Conservation (phyloP, 2,797 vertebrate genomes). For the Chromis chromis region DNA sequence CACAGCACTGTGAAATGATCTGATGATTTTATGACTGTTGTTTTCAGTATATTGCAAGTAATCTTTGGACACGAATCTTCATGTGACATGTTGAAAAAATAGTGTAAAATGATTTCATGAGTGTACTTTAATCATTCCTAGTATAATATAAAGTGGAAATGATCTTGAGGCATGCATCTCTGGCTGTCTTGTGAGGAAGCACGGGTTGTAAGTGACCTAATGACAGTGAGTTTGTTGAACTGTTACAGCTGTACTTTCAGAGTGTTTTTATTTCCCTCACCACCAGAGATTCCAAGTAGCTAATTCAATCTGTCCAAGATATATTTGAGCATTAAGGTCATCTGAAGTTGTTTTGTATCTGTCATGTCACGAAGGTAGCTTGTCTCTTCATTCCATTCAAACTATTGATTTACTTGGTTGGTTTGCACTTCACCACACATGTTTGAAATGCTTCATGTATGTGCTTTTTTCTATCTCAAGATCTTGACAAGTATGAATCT, state of each 20-base stretch:
- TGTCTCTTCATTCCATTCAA: slow-evolving; percentile 28
- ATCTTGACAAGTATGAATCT: slow-evolving; percentile 38
- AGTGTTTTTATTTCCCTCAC: not conserved
- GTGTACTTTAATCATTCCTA: not conserved
- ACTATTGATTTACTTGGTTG: slow-evolving; percentile 16
- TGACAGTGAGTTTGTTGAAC: not conserved
- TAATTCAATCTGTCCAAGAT: slow-evolving; percentile 13
- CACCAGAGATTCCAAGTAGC: not conserved
- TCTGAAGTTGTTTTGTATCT: slow-evolving; percentile 24
- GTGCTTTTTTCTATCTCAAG: slow-evolving; percentile 18
- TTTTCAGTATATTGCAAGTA: slow-evolving; percentile 35
- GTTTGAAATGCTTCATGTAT: slow-evolving; percentile 12
- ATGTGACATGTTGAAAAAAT: slow-evolving; percentile 34
- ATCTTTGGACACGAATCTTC: slow-evolving; percentile 60
- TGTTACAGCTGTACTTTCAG: not conserved
- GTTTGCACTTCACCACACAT: slow-evolving; percentile 17
- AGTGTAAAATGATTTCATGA: slow-evolving; percentile 9
- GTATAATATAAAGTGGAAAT: not conserved
- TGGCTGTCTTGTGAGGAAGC: not conserved
- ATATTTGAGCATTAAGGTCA: slow-evolving; percentile 19
- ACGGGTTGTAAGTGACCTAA: not conserved
- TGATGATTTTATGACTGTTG: slow-evolving; percentile 42
- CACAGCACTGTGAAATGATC: slow-evolving; percentile 12
- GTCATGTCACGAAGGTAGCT: slow-evolving; percentile 21
- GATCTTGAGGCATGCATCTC: slow-evolving; percentile 9